These are phyloP conservation scores for Drosophila subobscura DNA, from an alignment of 1,140 invertebrate genomes.

Conservation along the genomic window DNA sequence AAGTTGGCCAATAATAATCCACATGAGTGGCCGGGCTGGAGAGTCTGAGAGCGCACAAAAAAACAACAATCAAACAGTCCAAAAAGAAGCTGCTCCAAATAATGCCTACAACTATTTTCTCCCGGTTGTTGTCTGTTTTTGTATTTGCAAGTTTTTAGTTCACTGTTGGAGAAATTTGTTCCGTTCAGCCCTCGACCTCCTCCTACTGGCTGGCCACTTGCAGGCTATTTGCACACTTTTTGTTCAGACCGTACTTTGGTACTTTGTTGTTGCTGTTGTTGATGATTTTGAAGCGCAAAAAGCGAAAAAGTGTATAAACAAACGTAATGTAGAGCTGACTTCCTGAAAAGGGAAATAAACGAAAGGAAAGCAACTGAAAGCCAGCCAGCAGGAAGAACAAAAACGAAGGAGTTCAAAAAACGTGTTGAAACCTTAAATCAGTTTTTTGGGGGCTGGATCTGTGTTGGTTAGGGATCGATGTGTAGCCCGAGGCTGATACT, in stretches of 20 bases:
- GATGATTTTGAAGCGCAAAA: slow-evolving; percentile 77
- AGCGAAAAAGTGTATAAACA: slow-evolving; percentile 75
- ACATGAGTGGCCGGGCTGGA: slow-evolving; percentile 43
- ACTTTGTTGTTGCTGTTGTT: slow-evolving; percentile 44
- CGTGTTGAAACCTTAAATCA: slow-evolving; percentile 60
- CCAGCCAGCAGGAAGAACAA: slow-evolving; percentile 21
- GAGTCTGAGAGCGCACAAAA: neutral
- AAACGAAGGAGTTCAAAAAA: slow-evolving; percentile 16
- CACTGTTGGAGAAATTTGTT: slow-evolving; percentile 50
- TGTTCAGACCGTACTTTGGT: slow-evolving; percentile 24
- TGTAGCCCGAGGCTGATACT: too few species aligned
- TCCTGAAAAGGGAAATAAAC: slow-evolving; percentile 33
- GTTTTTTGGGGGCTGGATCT: slow-evolving; percentile 14
- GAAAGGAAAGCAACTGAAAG: slow-evolving; percentile 37
- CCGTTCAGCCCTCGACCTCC: slow-evolving; percentile 20
- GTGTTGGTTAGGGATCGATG: too few species aligned
- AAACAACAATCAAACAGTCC: slow-evolving; percentile 41
- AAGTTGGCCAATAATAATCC: slow-evolving; percentile 61
- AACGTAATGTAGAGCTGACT: slow-evolving; percentile 69
- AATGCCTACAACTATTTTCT: slow-evolving; percentile 57
- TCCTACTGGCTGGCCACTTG: slow-evolving; percentile 54
- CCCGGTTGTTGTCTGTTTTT: slow-evolving; percentile 54
- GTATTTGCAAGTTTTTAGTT: slow-evolving; percentile 52
- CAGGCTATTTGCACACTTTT: slow-evolving; percentile 57
- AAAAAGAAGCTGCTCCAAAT: slow-evolving; percentile 37